Percentiles rank a stretch among this genome's conserved stretches.
These are phyloP conservation scores for Acrossocheilus fasciatus DNA, from an alignment of 2,797 vertebrate species.

Conservation along the genomic window DNA sequence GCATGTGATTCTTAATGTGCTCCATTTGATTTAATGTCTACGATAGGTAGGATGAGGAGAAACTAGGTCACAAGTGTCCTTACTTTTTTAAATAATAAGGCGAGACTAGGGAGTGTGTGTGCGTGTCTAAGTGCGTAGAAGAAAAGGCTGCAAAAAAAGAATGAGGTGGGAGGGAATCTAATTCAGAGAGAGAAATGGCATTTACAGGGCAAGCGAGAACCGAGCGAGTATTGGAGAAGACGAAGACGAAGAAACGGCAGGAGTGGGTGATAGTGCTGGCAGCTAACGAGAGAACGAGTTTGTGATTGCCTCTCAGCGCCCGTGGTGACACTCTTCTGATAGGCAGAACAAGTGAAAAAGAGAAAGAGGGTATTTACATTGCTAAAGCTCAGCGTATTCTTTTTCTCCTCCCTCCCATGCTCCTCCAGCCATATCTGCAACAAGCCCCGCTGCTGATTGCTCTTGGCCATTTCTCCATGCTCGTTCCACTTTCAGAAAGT, in stretches of 20 bases:
- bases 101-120: constrained; percentile 31
- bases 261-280: constrained; percentile 44
- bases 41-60: constrained; percentile 72
- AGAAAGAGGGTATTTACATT: constrained; percentile 49
- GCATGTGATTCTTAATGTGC: constrained; percentile 82
- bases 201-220: constrained; percentile 74
- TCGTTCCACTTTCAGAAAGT: constrained; percentile 36
- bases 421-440: constrained; percentile 28
- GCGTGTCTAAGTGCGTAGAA: not conserved
- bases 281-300: constrained; percentile 65
- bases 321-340: constrained; percentile 36
- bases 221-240: constrained; percentile 64
- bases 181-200: constrained; percentile 75
- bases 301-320: constrained; percentile 68
- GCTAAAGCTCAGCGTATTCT: constrained; percentile 42
- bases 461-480: constrained; percentile 24
- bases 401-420: constrained; percentile 17
- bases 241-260: constrained; percentile 34
- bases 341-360: constrained; percentile 41
- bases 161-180: constrained; percentile 66
- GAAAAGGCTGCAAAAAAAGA: constrained; percentile 11
- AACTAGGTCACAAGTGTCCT: constrained; percentile 65
- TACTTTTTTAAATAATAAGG: constrained; percentile 75
- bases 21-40: constrained; percentile 85
- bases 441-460: constrained; percentile 42